A percentile compares a stretch with the other conserved stretches of the same genome.
Conservation (phyloP, 2,888 invertebrate species). For the Scaeva pyrastri region DNA sequence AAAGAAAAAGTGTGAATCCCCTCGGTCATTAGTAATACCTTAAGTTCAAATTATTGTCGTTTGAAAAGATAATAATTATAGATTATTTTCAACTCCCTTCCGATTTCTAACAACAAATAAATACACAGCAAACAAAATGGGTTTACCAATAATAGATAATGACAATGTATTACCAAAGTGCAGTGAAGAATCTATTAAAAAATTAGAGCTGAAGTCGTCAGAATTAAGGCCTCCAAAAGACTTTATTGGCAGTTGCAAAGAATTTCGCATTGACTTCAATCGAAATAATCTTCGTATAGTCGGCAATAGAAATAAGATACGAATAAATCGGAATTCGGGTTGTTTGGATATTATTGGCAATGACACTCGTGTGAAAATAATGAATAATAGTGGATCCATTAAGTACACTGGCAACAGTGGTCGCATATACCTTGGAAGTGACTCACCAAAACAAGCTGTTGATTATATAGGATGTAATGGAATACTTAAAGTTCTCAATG, state of each 20-base stretch:
- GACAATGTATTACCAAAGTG: constrained; percentile 59
- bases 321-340: constrained; percentile 80
- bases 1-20: constrained; percentile 62
- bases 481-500: constrained; percentile 81
- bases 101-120: constrained; percentile 13
- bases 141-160: constrained; percentile 59
- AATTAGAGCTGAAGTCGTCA: neutral
- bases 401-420: constrained; percentile 83
- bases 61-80: neutral
- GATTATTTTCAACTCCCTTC: constrained; percentile 24
- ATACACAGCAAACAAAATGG: constrained; percentile 42
- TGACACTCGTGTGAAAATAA: constrained; percentile 81
- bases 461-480: constrained; percentile 83
- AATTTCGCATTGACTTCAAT: constrained; percentile 82
- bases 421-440: constrained; percentile 81
- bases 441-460: constrained; percentile 80
- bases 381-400: constrained; percentile 80
- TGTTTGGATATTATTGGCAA: constrained; percentile 82
- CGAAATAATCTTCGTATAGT: constrained; percentile 80
- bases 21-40: constrained; percentile 32
- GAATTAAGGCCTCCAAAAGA: constrained; percentile 76
- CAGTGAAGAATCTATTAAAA: constrained; percentile 5
- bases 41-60: too few species aligned
- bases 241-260: constrained; percentile 82
- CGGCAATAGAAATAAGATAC: constrained; percentile 82